These are phyloP conservation scores for Nibea albiflora DNA, from an alignment of 2,113 vertebrate genomes.

Conservation along the genomic window DNA sequence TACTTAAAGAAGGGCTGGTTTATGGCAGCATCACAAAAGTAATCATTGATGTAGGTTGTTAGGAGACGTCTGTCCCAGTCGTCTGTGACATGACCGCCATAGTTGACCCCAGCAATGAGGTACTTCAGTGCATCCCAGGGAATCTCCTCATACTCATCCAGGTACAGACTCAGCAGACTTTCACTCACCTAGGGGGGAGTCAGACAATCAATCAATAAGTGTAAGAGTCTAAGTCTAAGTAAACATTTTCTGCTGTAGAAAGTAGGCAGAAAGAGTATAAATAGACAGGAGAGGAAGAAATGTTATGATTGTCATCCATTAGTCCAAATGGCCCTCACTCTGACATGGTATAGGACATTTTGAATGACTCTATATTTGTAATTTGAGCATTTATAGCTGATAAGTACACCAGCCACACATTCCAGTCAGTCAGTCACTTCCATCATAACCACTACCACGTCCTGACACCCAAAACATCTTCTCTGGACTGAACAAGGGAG, in stretches of 20 bases:
- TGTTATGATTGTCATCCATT: not conserved
- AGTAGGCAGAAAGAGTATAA: conserved; percentile 2
- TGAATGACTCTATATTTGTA: not conserved
- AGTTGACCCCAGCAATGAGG: conserved; percentile 89
- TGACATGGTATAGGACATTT: not conserved
- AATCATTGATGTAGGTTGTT: conserved; percentile 90
- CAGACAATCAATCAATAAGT: no score
- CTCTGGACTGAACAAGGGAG: not conserved
- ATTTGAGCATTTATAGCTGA: not conserved
- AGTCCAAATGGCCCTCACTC: conserved; percentile 1
- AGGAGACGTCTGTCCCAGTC: conserved; percentile 92
- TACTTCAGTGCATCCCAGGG: conserved; percentile 93
- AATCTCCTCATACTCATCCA: conserved; percentile 89
- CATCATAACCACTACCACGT: not conserved
- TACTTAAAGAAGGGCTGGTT: conserved; percentile 84
- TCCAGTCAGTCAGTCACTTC: not conserved
- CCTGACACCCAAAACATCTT: not conserved
- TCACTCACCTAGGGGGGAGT: conserved; percentile 84
- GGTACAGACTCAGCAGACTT: conserved; percentile 88
- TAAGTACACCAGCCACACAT: not conserved
- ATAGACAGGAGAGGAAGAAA: conserved; percentile 6
- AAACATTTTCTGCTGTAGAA: not conserved
- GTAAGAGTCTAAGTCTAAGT: not conserved
- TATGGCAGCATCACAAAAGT: conserved; percentile 88
- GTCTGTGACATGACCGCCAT: conserved; percentile 91